Conservation (phyloP, 2,797 vertebrate genomes). For the Hemitrygon akajei region DNA sequence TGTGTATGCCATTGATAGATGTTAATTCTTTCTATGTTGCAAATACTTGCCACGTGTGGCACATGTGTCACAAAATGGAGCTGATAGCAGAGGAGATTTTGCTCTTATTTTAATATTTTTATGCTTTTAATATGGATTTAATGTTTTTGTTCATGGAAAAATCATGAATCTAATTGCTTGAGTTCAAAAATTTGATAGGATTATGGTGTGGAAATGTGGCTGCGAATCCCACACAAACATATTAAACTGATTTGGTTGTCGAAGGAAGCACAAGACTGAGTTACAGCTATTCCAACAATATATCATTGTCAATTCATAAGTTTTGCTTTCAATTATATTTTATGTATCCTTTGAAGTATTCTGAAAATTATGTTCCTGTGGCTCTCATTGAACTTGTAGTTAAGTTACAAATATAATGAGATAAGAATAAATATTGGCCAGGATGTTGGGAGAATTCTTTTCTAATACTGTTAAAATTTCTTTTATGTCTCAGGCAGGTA, state of each 20-base stretch:
- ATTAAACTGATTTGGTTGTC: background rate
- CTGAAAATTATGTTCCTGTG: background rate
- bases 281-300: background rate
- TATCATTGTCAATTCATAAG: background rate
- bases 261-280: background rate
- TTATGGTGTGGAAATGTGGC: background rate
- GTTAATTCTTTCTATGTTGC: background rate
- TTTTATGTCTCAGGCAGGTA: background rate
- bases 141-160: background rate
- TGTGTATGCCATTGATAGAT: background rate
- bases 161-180: background rate
- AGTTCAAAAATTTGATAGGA: background rate
- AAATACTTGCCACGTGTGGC: background rate
- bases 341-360: background rate
- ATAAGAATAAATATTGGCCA: background rate
- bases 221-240: background rate
- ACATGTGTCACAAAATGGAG: background rate
- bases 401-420: background rate
- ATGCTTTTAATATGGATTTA: background rate
- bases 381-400: background rate
- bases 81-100: background rate
- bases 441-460: background rate
- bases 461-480: background rate
- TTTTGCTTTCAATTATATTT: background rate
- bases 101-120: background rate